Conservation (phyloP, 2,888 invertebrate species). For the Muscina levida region DNA sequence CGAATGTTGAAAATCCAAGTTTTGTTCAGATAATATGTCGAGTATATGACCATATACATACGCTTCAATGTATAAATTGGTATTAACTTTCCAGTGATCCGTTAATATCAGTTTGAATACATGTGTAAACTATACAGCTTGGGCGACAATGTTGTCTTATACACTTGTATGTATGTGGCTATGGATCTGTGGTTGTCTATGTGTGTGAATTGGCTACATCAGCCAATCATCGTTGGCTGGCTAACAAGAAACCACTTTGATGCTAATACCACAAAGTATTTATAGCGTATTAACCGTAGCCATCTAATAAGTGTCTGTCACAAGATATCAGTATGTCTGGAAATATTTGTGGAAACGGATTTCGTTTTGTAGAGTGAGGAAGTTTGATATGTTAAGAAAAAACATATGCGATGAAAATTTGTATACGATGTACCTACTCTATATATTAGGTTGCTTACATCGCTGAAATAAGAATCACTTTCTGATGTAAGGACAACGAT, state of each 20-base stretch:
- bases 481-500: no score
- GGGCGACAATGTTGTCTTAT: no score
- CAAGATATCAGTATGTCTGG: no score
- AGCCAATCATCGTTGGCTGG: slow-evolving; percentile 24
- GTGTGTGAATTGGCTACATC: slow-evolving; percentile 13
- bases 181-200: no score
- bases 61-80: slow-evolving; percentile 21
- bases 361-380: no score
- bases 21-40: neutral
- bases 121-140: neutral
- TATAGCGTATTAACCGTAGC: slow-evolving; percentile 17
- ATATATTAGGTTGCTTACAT: no score
- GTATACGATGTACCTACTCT: no score
- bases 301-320: neutral
- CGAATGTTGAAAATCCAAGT: slow-evolving; percentile 10
- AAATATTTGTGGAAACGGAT: neutral
- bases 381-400: neutral
- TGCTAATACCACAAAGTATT: slow-evolving; percentile 42
- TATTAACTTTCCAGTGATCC: slow-evolving; percentile 32
- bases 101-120: neutral
- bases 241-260: slow-evolving; percentile 37
- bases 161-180: no score
- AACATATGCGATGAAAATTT: neutral
- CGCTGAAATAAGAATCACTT: no score
- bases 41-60: neutral